phyloP scores from a whole-genome alignment of 2,113 vertebrate species.

The Acanthochromis polyacanthus region DNA sequence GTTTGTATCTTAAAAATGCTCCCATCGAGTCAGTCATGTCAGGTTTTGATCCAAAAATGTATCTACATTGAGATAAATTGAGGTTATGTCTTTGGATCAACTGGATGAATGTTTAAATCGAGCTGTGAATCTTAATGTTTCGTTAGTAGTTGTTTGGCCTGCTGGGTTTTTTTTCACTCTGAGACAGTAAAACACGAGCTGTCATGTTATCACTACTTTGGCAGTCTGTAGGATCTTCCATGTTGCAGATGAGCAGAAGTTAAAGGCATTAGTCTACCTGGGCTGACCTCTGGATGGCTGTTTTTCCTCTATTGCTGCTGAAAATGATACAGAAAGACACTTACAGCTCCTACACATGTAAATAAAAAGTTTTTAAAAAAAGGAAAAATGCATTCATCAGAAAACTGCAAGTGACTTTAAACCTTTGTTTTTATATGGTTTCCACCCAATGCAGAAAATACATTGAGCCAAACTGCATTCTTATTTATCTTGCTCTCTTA shows the following conservation, averaged over 20 bases:
- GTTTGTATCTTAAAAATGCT: not conserved
- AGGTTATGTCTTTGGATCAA: not conserved
- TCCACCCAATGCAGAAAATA: too few relatives aligned
- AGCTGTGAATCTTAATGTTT: not conserved
- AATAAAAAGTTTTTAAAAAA: too few relatives aligned
- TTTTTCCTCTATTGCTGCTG: too few relatives aligned
- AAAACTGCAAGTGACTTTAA: too few relatives aligned
- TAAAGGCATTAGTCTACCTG: slow-evolving; percentile 27
- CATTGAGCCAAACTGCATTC: too few relatives aligned
- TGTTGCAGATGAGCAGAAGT: not conserved
- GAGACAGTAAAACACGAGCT: slow-evolving; percentile 20
- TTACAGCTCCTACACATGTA: too few relatives aligned
- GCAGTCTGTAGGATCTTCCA: slow-evolving; percentile 10
- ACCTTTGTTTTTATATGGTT: too few relatives aligned
- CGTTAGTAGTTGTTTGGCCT: not conserved
- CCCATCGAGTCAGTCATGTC: too few relatives aligned
- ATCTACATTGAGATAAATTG: not conserved
- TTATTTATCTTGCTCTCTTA: too few relatives aligned
- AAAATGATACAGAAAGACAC: too few relatives aligned
- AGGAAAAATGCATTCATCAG: too few relatives aligned
- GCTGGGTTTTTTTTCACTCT: not conserved
- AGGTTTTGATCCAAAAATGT: not conserved
- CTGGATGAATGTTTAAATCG: not conserved
- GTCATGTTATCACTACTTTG: slow-evolving; percentile 35
- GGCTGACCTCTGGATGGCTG: too few relatives aligned